phyloP scores from a whole-genome alignment of 2,797 vertebrate genomes.

The Pantherophis vulpinus region DNA sequence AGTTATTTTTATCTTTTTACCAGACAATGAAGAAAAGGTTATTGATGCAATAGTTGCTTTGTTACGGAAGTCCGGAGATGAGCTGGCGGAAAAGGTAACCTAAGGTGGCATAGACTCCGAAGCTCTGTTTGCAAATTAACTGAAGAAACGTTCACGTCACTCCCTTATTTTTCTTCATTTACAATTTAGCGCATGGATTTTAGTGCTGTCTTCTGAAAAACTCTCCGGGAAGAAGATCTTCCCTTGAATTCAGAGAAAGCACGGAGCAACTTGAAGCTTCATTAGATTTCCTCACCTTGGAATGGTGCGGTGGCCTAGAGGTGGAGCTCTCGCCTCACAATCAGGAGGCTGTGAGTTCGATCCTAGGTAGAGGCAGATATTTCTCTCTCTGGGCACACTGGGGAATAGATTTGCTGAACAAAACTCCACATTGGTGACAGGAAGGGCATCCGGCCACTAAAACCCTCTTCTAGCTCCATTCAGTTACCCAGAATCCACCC shows the following conservation, averaged over 20 bases:
- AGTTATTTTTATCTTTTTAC: slow-evolving; percentile 33
- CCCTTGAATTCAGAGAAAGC: not conserved
- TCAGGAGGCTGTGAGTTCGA: too few relatives aligned
- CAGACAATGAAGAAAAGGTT: slow-evolving; percentile 63
- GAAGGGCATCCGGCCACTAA: too few relatives aligned
- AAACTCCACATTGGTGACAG: too few relatives aligned
- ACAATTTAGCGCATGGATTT: not conserved
- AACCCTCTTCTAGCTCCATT: too few relatives aligned
- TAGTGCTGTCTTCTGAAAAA: not conserved
- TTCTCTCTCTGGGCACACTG: too few relatives aligned
- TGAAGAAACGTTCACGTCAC: not conserved
- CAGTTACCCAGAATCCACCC: too few relatives aligned
- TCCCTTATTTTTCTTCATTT: not conserved
- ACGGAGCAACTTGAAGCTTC: not conserved
- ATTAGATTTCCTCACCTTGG: not conserved
- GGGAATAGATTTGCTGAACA: too few relatives aligned
- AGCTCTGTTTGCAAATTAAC: not conserved
- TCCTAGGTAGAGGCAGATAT: too few relatives aligned
- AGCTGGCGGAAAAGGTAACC: slow-evolving; percentile 72
- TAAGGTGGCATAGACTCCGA: not conserved
- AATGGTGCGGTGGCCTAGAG: too few relatives aligned
- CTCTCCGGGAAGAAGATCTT: not conserved
- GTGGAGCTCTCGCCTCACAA: too few relatives aligned
- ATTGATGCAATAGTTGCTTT: slow-evolving; percentile 75
- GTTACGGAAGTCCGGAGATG: slow-evolving; percentile 76